Base-by-base conservation (phyloP, 1,140 invertebrate species). In the Helicoverpa armigera region DNA sequence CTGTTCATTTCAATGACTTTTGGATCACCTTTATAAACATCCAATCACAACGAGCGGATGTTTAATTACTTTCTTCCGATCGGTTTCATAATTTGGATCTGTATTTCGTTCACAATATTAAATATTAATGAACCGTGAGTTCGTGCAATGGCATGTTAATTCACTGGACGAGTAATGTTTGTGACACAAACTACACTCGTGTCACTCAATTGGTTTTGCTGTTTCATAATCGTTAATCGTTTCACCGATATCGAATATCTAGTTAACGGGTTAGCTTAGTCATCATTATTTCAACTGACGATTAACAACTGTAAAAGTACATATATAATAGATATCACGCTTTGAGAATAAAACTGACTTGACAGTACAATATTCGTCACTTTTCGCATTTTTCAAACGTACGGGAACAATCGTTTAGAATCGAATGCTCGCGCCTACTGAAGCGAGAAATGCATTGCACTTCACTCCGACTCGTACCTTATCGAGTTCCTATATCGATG, bases 371-470 rank as follows among this genome's bases (percentile, higher is more conserved):
- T 43, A 43, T 43, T 9, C 9, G 35, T 43, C 35, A 43, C 35
- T 9, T 7, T 43, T 43, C 35, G 35, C 4, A 43, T 7, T 43
- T 43, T 43, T 43, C 5, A 43, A 43, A 43, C 35, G 35, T 9
- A 0, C 35, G 63, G 4, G 63, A 48, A 67, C 35, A 67, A 48
- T 50, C 63, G 16, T 67, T 43, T 67, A 18, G n/a, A 67, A 50
- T 43, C n/a, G 16, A 31, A 23, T 16, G 13, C 43, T 18, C 48
- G 18, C 16, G 48, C 7, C 16, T 50, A 11, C 9, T 67, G 35
- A 50, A 67, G 63, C 48, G 63, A 16, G 12, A 67, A 67, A 67
- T 67, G 63, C 63, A 67, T 29, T 67, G 63, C 63, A 67, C 63
- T 67, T 16, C 16, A 50, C 43, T 48, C 35, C 4, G 63, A 67